Base-by-base conservation (phyloP, 2,888 invertebrate species). In the Calliscelio sp. region DNA sequence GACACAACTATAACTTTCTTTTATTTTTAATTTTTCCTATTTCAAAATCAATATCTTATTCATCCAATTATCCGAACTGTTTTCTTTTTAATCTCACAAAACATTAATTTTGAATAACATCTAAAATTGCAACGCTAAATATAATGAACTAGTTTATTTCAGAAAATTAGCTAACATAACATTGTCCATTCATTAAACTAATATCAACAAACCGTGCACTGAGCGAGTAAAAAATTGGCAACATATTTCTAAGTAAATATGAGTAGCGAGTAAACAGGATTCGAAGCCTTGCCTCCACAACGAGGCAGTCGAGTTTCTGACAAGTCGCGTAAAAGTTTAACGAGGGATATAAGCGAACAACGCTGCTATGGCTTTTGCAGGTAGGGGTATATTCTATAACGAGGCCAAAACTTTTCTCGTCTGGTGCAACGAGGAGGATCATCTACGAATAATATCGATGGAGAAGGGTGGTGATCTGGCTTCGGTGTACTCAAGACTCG, bases 351-450 rank as follows among this genome's bases (percentile, higher is more conserved):
- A 86, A 85, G 55, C 59, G 68, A 70, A 74, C 75, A 79, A 70
- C 63, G 70, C 46, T 59, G 70, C 66, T 70, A 78, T 78, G 66
- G 68, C 57, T 79, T 78, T 85, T 81, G 35, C 96, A 88, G 99
- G 98, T 86, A 97, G 99, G 94, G 99, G 99, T 93, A 99, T 99
- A 95, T 99, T 96, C 96, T 98, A 98, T 95, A 96, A 96, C 93
- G 94, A 95, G 49, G 93, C 93, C 70, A 95, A 96, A 93, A 96
- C 95, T 83, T 96, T 96, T 92, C 92, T 95, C 68, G 94, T 96
- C 87, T 96, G 96, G 96, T 94, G 94, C 86, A 96, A 96, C 92
- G 95, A 96, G 88, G 96, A 96, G 92, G 96, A 96, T 92, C 96
- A 96, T 92, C 92, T 96, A 89, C 94, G 96, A 57, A 94, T 96